Evolutionary conservation across 2,888 invertebrate genomes (phyloP), one percentile per base, ranked within the genome.

Genomic region (Pediacus dermestoides): DNA sequence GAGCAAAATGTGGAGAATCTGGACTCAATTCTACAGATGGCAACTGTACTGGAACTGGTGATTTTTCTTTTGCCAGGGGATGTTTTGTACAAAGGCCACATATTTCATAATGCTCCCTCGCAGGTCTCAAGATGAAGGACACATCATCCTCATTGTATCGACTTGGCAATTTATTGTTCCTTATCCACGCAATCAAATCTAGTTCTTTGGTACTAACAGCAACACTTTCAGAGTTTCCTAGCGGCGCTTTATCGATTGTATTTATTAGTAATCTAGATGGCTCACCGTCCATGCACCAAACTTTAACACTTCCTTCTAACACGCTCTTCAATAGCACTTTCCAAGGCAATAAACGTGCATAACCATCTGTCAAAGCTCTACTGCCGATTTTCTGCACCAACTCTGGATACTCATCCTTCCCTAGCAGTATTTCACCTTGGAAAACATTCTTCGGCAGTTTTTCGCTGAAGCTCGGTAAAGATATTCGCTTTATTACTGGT

Each of bases 141-240:
- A 64, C 47, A 32, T 52, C 48, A 3, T 52, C 51, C 4, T 49
- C 42, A 26, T 48, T 40, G 34, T 58, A 60, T 16, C 39, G 43
- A 4, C 40, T 30, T 1, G 66, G 66, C 3, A 61, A 42, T 4
- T 44, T 44, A 16, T 57, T 55, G 1, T 41, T 44, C 10, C 61
- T 23, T 26, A 68, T 56, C 63, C 66, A 67, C n/a, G 46, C 49
- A 21, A 66, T 57, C 8, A 68, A 57, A 21, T 65, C 62, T 4
- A 41, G 42, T 6, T 14, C 12, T 26, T 46, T n/a, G 37, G 15
- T 8, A 2, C 50, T 44, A 2, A 25, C 2, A 2, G 26, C 34
- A 16, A 66, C 58, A 27, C 61, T 57, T 7, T 53, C 37, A 38
- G 57, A 61, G 36, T 57, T 51, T 30, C 48, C 48, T 3, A 60